phyloP scores from a whole-genome alignment of 1,140 invertebrate species.

The Gonioctena quinquepunctata region DNA sequence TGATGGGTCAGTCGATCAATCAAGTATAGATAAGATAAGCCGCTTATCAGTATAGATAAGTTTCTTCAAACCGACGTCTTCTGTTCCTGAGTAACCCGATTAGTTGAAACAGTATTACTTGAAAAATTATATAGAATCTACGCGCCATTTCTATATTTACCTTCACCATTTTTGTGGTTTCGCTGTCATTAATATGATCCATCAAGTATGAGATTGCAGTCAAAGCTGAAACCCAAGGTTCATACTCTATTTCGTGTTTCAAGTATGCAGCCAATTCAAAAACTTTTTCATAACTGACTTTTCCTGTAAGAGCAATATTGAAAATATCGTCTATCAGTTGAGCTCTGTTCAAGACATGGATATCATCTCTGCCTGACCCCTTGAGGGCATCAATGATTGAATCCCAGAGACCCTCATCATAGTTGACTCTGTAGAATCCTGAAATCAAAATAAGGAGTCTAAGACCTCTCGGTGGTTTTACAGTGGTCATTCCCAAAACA shows the following conservation, averaged over 20 bases:
- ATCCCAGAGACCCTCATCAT: conserved; percentile 71
- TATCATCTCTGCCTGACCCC: conserved; percentile 57
- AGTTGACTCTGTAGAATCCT: conserved; percentile 82
- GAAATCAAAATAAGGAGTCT: too few relatives aligned
- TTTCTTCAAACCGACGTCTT: too few relatives aligned
- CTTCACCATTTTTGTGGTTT: conserved; percentile 26
- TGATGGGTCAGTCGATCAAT: too few relatives aligned
- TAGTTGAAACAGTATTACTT: too few relatives aligned
- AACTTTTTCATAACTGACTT: conserved; percentile 57
- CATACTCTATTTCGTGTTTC: conserved; percentile 63
- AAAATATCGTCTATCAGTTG: conserved; percentile 81
- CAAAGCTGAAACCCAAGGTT: conserved; percentile 69
- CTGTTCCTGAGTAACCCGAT: too few relatives aligned
- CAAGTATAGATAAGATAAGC: too few relatives aligned
- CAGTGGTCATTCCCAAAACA: too few relatives aligned
- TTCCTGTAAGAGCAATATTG: conserved; percentile 60
- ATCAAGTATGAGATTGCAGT: conserved; percentile 59
- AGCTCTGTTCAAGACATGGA: conserved; percentile 74
- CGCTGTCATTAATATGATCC: conserved; percentile 19
- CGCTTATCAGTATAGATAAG: too few relatives aligned
- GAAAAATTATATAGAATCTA: too few relatives aligned
- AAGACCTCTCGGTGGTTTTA: too few relatives aligned
- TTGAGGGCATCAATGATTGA: conserved; percentile 61
- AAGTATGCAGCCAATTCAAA: conserved; percentile 65
- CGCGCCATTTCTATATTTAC: background rate